Evolutionary conservation across 2,797 vertebrate genomes (phyloP).

Genomic region (Neostethus bicornis): DNA sequence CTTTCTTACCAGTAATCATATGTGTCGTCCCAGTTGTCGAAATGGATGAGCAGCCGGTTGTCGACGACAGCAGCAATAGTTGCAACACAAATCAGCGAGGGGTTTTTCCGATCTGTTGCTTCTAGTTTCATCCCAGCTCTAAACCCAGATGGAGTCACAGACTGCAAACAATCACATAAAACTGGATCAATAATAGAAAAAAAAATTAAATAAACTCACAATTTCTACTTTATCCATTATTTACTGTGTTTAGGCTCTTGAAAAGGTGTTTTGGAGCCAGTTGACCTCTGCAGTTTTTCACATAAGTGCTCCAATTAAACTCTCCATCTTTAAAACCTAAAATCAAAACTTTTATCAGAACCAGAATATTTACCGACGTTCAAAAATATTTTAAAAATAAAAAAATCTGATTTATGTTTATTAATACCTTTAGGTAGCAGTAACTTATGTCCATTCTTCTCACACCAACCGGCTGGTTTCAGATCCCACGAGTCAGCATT

Average conservation of each 20-base stretch:
- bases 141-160: constrained; percentile 84
- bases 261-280: constrained; percentile 85
- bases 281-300: constrained; percentile 85
- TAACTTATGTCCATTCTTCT: constrained; percentile 84
- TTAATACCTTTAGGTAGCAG: constrained; percentile 82
- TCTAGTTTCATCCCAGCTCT: constrained; percentile 86
- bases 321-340: constrained; percentile 84
- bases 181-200: not conserved
- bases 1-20: constrained; percentile 85
- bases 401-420: too few species aligned
- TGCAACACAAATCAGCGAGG: constrained; percentile 80
- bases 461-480: constrained; percentile 86
- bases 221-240: not conserved
- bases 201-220: not conserved
- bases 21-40: constrained; percentile 85
- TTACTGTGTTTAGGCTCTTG: constrained; percentile 84
- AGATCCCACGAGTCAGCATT: constrained; percentile 85
- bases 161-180: constrained; percentile 55
- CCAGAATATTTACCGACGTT: too few species aligned
- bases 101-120: constrained; percentile 83
- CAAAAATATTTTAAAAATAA: too few species aligned
- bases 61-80: constrained; percentile 83
- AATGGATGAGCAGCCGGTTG: constrained; percentile 85
- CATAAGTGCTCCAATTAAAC: constrained; percentile 85
- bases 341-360: constrained; percentile 12